These are phyloP conservation scores for Drosophila watanabei DNA, from an alignment of 1,140 invertebrate species.

Conservation along the genomic window DNA sequence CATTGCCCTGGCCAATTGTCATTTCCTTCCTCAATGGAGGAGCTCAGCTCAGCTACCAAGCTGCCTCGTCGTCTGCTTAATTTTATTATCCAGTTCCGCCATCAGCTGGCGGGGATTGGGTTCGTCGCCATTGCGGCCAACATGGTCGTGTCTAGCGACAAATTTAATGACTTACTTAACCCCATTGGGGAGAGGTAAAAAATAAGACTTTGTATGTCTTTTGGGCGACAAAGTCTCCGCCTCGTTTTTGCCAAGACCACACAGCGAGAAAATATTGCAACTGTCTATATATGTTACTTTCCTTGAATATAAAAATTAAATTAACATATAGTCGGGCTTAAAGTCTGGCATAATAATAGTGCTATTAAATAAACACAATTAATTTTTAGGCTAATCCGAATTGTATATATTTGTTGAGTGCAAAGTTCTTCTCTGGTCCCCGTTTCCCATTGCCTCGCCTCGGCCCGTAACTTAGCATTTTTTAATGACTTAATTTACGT, in stretches of 20 bases:
- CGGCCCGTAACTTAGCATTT: slow-evolving; percentile 71
- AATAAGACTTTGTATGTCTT: slow-evolving; percentile 42
- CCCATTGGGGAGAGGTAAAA: slow-evolving; percentile 60
- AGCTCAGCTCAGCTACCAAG: slow-evolving; percentile 23
- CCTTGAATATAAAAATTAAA: too few species aligned
- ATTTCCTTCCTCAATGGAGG: slow-evolving; percentile 69
- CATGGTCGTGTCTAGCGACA: slow-evolving; percentile 82
- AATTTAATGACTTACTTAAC: slow-evolving; percentile 84
- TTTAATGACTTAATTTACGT: slow-evolving; percentile 85
- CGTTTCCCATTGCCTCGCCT: slow-evolving; percentile 21
- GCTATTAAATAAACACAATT: too few species aligned
- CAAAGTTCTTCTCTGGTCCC: slow-evolving; percentile 7
- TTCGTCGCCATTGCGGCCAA: slow-evolving; percentile 76
- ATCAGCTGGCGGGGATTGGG: slow-evolving; percentile 61
- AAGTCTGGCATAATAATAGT: too few species aligned
- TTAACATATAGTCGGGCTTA: too few species aligned
- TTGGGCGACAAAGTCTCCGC: slow-evolving; percentile 69
- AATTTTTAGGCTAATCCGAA: too few species aligned
- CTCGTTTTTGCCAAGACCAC: slow-evolving; percentile 52
- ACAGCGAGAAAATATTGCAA: neutral
- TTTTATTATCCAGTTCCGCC: slow-evolving; percentile 78
- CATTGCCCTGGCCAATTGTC: slow-evolving; percentile 58
- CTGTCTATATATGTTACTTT: too few species aligned
- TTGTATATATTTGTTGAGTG: neutral
- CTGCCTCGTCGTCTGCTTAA: slow-evolving; percentile 54